These are phyloP conservation scores for Pyrochroa serraticornis DNA, from an alignment of 2,888 invertebrate species.

Conservation along the genomic window DNA sequence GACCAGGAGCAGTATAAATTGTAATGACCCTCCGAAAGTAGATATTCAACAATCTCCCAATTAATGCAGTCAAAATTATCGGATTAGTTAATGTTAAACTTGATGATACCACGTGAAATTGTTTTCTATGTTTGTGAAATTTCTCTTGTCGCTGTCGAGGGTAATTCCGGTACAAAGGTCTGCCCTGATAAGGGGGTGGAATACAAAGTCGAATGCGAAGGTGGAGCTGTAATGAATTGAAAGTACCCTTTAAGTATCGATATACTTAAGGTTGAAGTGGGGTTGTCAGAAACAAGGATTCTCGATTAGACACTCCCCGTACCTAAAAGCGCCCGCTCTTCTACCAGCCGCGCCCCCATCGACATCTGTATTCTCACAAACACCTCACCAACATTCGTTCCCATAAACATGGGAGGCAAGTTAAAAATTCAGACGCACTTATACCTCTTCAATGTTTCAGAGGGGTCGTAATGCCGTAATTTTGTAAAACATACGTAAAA, in stretches of 20 bases:
- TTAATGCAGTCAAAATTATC: background rate
- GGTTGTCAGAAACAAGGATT: conserved; percentile 54
- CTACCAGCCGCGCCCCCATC: conserved; percentile 30
- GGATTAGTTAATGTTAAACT: too few relatives aligned
- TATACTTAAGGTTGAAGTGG: conserved; percentile 48
- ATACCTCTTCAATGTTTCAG: conserved; percentile 41
- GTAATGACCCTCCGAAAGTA: conserved; percentile 13
- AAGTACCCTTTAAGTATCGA: conserved; percentile 49
- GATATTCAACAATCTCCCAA: background rate
- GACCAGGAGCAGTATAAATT: conserved; percentile 15
- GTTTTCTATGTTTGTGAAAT: too few relatives aligned
- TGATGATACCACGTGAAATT: too few relatives aligned
- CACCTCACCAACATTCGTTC: conserved; percentile 36
- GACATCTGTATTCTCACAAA: conserved; percentile 46
- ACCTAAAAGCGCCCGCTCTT: conserved; percentile 26
- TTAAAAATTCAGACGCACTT: conserved; percentile 46
- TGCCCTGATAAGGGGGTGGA: conserved; percentile 5
- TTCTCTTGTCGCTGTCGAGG: background rate
- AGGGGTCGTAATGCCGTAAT: conserved; percentile 33
- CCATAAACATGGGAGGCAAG: conserved; percentile 40
- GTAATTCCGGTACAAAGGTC: conserved; percentile 17
- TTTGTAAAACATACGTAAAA: conserved; percentile 28
- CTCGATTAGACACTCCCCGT: conserved; percentile 52
- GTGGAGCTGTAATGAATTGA: conserved; percentile 47
- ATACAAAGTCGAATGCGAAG: conserved; percentile 21